Evolutionary conservation across 1,140 invertebrate genomes (phyloP).

Genomic region (Delia radicum): DNA sequence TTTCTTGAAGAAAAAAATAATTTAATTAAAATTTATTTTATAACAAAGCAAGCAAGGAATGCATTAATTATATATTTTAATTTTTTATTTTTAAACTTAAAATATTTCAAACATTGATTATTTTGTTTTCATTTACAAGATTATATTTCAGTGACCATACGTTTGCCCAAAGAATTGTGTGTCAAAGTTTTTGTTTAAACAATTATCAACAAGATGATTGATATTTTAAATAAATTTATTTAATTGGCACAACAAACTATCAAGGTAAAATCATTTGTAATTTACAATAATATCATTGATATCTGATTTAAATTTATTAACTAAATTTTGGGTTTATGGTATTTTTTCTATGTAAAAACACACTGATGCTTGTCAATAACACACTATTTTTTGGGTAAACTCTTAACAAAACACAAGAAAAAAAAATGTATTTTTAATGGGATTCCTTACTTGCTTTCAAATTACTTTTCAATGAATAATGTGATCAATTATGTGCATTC

Average conservation of each 20-base stretch:
- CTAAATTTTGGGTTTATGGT: neutral
- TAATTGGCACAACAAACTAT: neutral
- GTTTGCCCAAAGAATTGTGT: conserved; percentile 53
- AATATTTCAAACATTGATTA: neutral
- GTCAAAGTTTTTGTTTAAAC: conserved; percentile 50
- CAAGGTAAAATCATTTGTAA: neutral
- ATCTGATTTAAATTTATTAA: neutral
- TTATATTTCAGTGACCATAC: conserved; percentile 50
- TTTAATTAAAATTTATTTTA: neutral
- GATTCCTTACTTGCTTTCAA: neutral
- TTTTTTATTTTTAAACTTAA: neutral
- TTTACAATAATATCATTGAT: neutral
- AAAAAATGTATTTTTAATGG: neutral
- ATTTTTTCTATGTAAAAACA: neutral
- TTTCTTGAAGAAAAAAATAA: neutral
- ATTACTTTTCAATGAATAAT: neutral
- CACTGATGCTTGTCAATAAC: conserved; percentile 8
- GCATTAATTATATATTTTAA: conserved; percentile 1
- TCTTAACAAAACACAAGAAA: neutral
- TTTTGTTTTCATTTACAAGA: conserved; percentile 31
- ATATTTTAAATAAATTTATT: neutral
- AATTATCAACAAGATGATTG: neutral
- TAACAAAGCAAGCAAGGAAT: conserved; percentile 4
- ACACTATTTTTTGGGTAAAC: conserved; percentile 22
- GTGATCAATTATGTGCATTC: neutral